These are phyloP conservation scores for Kradibia gibbosae DNA, from an alignment of 1,140 invertebrate species.

Conservation along the genomic window DNA sequence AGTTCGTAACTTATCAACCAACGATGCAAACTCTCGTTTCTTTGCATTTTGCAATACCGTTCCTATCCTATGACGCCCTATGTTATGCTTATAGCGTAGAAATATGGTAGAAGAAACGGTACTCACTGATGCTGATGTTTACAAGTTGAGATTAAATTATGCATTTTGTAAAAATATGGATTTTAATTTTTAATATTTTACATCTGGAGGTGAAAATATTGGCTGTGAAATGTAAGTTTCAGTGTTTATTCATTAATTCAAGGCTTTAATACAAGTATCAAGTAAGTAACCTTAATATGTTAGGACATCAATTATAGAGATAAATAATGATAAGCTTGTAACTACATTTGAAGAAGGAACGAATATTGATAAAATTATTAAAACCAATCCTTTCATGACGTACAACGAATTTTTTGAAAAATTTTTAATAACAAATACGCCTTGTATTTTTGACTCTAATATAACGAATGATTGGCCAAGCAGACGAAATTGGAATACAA, in stretches of 20 bases:
- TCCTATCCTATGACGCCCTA: too few relatives aligned
- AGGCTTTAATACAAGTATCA: background rate
- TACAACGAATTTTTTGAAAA: constrained; percentile 76
- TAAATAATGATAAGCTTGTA: constrained; percentile 49
- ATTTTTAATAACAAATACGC: constrained; percentile 77
- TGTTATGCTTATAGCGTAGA: background rate
- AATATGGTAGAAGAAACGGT: constrained; percentile 19
- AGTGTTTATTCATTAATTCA: background rate
- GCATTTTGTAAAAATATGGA: background rate
- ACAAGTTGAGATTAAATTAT: constrained; percentile 15
- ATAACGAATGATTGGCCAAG: constrained; percentile 78
- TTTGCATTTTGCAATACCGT: too few relatives aligned
- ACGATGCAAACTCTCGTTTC: too few relatives aligned
- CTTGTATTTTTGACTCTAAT: constrained; percentile 77
- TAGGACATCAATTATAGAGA: constrained; percentile 54
- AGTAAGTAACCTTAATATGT: constrained; percentile 35
- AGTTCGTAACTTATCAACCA: too few relatives aligned
- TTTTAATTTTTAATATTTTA: constrained; percentile 37
- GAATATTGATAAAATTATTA: constrained; percentile 47
- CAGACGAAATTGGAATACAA: constrained; percentile 74
- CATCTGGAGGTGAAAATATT: constrained; percentile 25
- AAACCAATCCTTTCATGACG: constrained; percentile 52
- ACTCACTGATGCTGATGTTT: background rate
- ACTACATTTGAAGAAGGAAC: constrained; percentile 37
- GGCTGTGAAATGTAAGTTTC: constrained; percentile 46